A percentile compares a stretch with the other conserved stretches of the same genome.
These are phyloP conservation scores for Sebastes fasciatus DNA, from an alignment of 2,113 vertebrate genomes.

Conservation along the genomic window DNA sequence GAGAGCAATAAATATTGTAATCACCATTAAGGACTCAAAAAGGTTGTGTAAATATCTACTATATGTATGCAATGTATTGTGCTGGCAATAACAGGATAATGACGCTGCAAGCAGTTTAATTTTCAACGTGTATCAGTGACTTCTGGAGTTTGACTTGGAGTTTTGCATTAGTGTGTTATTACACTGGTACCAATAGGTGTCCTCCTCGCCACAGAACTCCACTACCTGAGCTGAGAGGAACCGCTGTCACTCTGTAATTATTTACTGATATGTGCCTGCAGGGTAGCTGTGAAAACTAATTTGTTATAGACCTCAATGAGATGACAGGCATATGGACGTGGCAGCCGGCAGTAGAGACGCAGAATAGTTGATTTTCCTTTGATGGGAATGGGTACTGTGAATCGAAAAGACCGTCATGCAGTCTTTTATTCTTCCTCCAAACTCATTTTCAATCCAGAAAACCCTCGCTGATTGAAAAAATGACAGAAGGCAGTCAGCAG, in stretches of 20 bases:
- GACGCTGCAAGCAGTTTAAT: neutral
- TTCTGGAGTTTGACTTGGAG: neutral
- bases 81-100: neutral
- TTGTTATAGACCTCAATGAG: neutral
- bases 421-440: neutral
- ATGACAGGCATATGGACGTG: slow-evolving; percentile 2
- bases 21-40: neutral
- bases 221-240: neutral
- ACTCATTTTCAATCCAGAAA: neutral
- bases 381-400: neutral
- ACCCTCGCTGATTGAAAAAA: neutral
- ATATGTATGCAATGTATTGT: neutral
- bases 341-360: neutral
- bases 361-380: slow-evolving; percentile 4
- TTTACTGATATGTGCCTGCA: slow-evolving; percentile 1
- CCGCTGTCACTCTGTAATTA: neutral
- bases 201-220: slow-evolving; percentile 44
- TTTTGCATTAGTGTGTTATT: slow-evolving; percentile 29
- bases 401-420: neutral
- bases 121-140: neutral
- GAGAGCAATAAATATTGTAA: neutral
- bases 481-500: neutral
- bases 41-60: neutral
- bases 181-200: slow-evolving; percentile 59
- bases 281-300: slow-evolving; percentile 10